phyloP scores from a whole-genome alignment of 1,140 invertebrate species.

The Drosophila gunungcola region DNA sequence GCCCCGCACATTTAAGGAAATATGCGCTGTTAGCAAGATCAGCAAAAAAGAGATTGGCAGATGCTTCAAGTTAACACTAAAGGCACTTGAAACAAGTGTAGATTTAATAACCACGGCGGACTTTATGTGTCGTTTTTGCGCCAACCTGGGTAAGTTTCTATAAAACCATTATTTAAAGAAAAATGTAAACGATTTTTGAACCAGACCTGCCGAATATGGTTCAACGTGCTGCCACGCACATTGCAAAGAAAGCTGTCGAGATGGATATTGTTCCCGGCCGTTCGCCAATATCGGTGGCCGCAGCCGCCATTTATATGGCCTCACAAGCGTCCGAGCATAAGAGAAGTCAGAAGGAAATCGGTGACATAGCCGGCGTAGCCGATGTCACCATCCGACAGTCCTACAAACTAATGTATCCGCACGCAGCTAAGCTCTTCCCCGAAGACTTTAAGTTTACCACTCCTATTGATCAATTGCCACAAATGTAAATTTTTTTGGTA shows the following conservation, averaged over 20 bases:
- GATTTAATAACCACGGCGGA: slow-evolving; percentile 99
- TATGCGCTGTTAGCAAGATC: slow-evolving; percentile 99
- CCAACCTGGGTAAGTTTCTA: slow-evolving; percentile 88
- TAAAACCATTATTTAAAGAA: neutral
- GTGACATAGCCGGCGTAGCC: slow-evolving; percentile 99
- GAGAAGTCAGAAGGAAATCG: slow-evolving; percentile 98
- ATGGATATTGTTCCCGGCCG: slow-evolving; percentile 99
- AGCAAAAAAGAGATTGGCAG: slow-evolving; percentile 99
- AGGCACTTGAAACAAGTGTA: slow-evolving; percentile 97
- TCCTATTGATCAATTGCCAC: slow-evolving; percentile 96
- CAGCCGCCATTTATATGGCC: slow-evolving; percentile 99
- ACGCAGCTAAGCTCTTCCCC: slow-evolving; percentile 96
- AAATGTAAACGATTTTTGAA: neutral
- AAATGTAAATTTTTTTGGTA: slow-evolving; percentile 87
- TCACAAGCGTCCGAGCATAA: slow-evolving; percentile 98
- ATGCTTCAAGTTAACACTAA: slow-evolving; percentile 97
- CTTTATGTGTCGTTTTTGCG: slow-evolving; percentile 98
- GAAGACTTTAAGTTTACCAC: slow-evolving; percentile 98
- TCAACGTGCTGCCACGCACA: slow-evolving; percentile 97
- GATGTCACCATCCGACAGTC: slow-evolving; percentile 99
- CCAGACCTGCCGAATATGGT: slow-evolving; percentile 93
- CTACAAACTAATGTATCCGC: slow-evolving; percentile 99
- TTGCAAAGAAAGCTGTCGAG: slow-evolving; percentile 98
- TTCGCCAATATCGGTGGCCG: slow-evolving; percentile 99
- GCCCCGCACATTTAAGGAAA: slow-evolving; percentile 99